These are phyloP conservation scores for Microctonus brassicae DNA, from an alignment of 2,888 invertebrate species.

Conservation along the genomic window DNA sequence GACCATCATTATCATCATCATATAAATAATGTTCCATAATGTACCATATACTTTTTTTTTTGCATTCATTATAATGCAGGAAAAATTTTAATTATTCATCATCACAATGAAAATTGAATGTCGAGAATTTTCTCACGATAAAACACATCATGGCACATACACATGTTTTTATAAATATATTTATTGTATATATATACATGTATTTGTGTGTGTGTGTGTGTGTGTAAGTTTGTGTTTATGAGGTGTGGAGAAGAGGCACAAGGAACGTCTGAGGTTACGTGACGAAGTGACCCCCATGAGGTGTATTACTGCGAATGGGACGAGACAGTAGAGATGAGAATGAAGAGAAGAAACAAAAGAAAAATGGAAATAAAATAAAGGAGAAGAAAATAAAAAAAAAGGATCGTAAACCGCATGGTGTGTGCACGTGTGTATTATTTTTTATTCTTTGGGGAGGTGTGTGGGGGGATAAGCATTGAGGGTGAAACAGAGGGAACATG, in stretches of 20 bases:
- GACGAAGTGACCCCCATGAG: conserved; percentile 38
- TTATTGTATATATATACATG: not conserved
- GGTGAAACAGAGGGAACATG: not conserved
- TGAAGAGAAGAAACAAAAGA: not conserved
- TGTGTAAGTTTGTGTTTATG: conserved; percentile 21
- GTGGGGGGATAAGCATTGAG: not conserved
- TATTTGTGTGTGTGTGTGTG: conserved; percentile 15
- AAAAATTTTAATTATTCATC: conserved; percentile 5
- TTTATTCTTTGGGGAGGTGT: not conserved
- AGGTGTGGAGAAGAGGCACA: conserved; percentile 26
- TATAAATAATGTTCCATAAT: not conserved
- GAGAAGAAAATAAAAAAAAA: not conserved
- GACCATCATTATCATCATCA: not conserved
- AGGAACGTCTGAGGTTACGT: conserved; percentile 37
- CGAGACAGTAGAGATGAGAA: not conserved
- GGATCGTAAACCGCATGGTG: not conserved
- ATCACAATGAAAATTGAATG: conserved; percentile 12
- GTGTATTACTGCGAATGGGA: conserved; percentile 21
- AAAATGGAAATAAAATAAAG: not conserved
- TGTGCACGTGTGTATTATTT: not conserved
- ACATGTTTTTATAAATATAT: conserved; percentile 2
- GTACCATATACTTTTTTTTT: not conserved
- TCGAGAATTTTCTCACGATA: not conserved
- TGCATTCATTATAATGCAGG: conserved; percentile 3
- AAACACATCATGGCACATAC: not conserved